phyloP scores from a whole-genome alignment of 2,113 vertebrate genomes.

The Mugil cephalus region DNA sequence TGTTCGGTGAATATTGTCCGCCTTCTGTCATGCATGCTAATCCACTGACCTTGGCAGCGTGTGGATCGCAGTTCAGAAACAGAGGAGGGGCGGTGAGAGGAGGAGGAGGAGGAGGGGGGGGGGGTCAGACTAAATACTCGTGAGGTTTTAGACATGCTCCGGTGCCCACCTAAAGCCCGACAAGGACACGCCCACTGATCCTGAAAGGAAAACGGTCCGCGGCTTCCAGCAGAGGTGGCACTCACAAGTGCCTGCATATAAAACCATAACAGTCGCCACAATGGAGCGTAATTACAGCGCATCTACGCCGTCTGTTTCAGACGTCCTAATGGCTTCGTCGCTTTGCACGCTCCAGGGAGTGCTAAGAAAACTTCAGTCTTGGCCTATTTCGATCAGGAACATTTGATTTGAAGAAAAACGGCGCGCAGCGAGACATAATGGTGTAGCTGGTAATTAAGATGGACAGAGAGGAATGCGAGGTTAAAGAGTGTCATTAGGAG shows the following conservation, averaged over 20 bases:
- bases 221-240: constrained; percentile 73
- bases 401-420: constrained; percentile 68
- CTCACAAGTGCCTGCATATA: constrained; percentile 67
- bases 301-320: constrained; percentile 60
- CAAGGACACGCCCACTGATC: constrained; percentile 70
- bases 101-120: constrained; percentile 6
- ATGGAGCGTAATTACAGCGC: constrained; percentile 70
- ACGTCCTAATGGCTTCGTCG: constrained; percentile 64
- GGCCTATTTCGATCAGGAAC: constrained; percentile 54
- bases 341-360: constrained; percentile 67
- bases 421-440: constrained; percentile 38
- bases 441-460: constrained; percentile 59
- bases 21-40: constrained; percentile 77
- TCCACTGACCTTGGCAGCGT: constrained; percentile 73
- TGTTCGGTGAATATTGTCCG: constrained; percentile 61
- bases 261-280: constrained; percentile 55
- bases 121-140: constrained; percentile 58
- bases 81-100: constrained; percentile 31
- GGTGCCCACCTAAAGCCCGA: constrained; percentile 64
- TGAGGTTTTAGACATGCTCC: constrained; percentile 73
- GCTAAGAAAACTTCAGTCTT: constrained; percentile 68
- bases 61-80: constrained; percentile 55
- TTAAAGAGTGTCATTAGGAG: constrained; percentile 39
- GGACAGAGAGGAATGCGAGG: constrained; percentile 69
- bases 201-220: constrained; percentile 64